These are phyloP conservation scores for Philaethria dido DNA, from an alignment of 2,888 invertebrate genomes.

Conservation along the genomic window DNA sequence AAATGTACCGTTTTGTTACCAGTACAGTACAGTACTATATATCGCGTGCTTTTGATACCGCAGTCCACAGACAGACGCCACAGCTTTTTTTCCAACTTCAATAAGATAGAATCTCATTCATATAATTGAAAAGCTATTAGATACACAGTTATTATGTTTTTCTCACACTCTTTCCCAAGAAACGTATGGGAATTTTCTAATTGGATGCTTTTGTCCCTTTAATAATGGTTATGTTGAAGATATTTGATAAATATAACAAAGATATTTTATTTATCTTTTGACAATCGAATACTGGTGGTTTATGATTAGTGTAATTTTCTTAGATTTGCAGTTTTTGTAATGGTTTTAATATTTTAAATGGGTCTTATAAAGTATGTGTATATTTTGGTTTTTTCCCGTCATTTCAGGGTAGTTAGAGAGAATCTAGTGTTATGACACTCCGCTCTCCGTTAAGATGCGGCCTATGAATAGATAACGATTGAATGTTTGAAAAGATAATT, in stretches of 20 bases:
- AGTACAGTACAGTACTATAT: constrained; percentile 49
- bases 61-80: constrained; percentile 36
- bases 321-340: no score
- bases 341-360: no score
- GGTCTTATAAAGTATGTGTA: no score
- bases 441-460: no score
- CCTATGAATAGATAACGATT: no score
- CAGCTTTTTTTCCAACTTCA: constrained; percentile 42
- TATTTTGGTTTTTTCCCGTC: no score
- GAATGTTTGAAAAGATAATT: no score
- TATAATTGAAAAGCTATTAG: constrained; percentile 42
- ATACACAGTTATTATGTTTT: constrained; percentile 36
- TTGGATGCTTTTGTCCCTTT: constrained; percentile 2
- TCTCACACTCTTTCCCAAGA: constrained; percentile 16
- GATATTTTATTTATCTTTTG: not conserved
- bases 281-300: not conserved
- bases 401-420: no score
- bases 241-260: not conserved
- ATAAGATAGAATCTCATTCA: constrained; percentile 47
- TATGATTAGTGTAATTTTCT: no score
- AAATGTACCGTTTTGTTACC: constrained; percentile 63
- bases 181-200: constrained; percentile 24
- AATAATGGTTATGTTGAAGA: not conserved
- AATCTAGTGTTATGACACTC: no score
- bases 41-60: constrained; percentile 39